Percentiles rank a stretch among this genome's conserved stretches.
phyloP scores from a whole-genome alignment of 2,113 vertebrate species.

The Dipodomys ordii region DNA sequence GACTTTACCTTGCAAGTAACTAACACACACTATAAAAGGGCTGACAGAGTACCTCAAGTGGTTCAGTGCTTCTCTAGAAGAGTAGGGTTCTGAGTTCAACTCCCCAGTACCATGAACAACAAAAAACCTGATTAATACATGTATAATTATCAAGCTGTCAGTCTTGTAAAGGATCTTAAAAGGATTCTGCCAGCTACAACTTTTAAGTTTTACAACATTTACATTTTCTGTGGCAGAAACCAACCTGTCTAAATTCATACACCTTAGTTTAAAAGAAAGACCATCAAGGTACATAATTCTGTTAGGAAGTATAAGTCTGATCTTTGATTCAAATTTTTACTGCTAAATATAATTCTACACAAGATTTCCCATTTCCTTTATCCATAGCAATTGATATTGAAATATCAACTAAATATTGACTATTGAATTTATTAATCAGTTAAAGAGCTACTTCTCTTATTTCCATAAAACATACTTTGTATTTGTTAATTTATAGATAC shows the following conservation, averaged over 20 bases:
- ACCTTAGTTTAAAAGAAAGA: constrained; percentile 3
- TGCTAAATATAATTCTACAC: background rate
- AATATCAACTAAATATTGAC: too few species aligned
- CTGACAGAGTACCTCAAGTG: too few species aligned
- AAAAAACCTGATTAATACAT: background rate
- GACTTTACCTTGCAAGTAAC: too few species aligned
- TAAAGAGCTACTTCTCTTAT: background rate
- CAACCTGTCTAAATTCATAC: background rate
- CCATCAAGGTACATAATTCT: background rate
- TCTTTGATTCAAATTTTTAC: background rate
- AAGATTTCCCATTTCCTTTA: background rate
- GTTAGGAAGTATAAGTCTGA: background rate
- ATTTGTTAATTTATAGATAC: constrained; percentile 7
- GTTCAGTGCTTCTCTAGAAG: too few species aligned
- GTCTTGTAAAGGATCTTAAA: background rate
- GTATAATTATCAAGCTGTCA: background rate
- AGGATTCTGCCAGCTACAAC: background rate
- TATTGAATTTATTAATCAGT: too few species aligned
- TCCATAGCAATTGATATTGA: background rate
- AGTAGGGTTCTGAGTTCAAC: too few species aligned
- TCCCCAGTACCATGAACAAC: too few species aligned
- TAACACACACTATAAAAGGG: too few species aligned
- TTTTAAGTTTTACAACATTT: background rate
- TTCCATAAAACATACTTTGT: background rate
- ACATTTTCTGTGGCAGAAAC: background rate